A percentile compares a stretch with the other conserved stretches of the same genome.
phyloP scores from a whole-genome alignment of 2,797 vertebrate species.

The Takifugu ocellatus region DNA sequence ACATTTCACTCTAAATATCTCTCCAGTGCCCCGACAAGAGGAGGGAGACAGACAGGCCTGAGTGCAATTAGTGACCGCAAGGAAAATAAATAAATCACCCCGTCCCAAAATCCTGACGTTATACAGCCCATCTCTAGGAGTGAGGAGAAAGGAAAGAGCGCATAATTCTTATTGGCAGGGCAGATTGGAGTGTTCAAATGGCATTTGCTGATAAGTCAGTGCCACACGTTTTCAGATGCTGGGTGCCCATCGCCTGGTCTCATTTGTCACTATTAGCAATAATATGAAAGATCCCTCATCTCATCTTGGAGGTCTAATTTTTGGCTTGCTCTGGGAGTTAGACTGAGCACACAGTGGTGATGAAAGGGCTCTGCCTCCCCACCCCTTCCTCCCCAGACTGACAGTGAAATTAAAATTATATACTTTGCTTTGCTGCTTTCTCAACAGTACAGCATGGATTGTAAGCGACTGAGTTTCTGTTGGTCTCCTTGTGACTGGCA shows the following conservation, averaged over 20 bases:
- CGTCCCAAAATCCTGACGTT: conserved; percentile 39
- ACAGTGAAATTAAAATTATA: conserved; percentile 61
- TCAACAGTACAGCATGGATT: conserved; percentile 12
- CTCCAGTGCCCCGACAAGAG: conserved; percentile 69
- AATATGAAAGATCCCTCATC: conserved; percentile 70
- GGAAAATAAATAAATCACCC: too few relatives aligned
- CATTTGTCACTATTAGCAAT: conserved; percentile 74
- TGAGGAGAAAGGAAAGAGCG: conserved; percentile 18
- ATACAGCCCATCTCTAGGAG: conserved; percentile 46
- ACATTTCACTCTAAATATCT: conserved; percentile 71
- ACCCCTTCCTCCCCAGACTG: conserved; percentile 15
- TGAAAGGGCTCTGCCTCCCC: conserved; percentile 48
- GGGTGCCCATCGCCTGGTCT: conserved; percentile 43
- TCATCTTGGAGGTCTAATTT: conserved; percentile 69
- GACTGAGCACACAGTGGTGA: conserved; percentile 48
- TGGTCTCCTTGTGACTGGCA: conserved; percentile 41
- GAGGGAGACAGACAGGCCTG: conserved; percentile 62
- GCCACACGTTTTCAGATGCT: conserved; percentile 48
- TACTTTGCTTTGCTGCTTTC: conserved; percentile 30
- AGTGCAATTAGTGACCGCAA: conserved; percentile 73
- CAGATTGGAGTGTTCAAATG: conserved; percentile 47
- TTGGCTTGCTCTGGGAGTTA: conserved; percentile 56
- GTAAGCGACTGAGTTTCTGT: conserved; percentile 1
- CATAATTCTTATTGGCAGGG: conserved; percentile 58
- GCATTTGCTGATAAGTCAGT: conserved; percentile 43